Evolutionary conservation across 2,113 vertebrate genomes (phyloP).

Genomic region (Ctenodactylus gundi): DNA sequence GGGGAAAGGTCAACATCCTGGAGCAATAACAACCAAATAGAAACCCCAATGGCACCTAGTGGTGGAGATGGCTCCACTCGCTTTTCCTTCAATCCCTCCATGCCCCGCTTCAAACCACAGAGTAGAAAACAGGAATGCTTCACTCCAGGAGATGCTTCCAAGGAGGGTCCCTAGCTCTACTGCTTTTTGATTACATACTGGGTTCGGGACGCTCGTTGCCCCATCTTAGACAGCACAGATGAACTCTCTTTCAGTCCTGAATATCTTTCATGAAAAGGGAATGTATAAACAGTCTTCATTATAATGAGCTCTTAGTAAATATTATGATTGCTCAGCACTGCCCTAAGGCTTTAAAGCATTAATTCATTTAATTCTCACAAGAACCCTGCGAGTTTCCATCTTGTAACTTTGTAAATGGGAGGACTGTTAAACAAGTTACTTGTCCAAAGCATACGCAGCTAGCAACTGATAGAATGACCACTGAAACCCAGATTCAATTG

Average conservation of each 20-base stretch:
- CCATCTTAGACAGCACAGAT: fast-evolving
- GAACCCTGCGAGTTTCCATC: not conserved
- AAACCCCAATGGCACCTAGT: not conserved
- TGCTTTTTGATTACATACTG: fast-evolving
- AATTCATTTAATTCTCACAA: not conserved
- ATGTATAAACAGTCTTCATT: not conserved
- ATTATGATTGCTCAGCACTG: not conserved
- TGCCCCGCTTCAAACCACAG: fast-evolving
- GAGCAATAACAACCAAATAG: slow-evolving; percentile 57
- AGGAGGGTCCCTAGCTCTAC: not conserved
- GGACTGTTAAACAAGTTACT: not conserved
- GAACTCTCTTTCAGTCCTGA: not conserved
- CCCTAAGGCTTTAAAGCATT: not conserved
- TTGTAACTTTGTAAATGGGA: not conserved
- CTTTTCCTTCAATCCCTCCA: not conserved
- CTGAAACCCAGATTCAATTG: not conserved
- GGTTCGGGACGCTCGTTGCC: not conserved
- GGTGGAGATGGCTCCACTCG: not conserved
- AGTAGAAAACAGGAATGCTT: not conserved
- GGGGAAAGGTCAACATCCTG: slow-evolving; percentile 52
- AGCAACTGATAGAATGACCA: not conserved
- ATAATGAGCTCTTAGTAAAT: not conserved
- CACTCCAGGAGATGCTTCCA: not conserved
- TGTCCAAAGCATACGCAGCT: not conserved
- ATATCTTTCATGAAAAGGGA: not conserved